phyloP scores from a whole-genome alignment of 2,113 vertebrate species.

The Protobothrops flavoviridis region DNA sequence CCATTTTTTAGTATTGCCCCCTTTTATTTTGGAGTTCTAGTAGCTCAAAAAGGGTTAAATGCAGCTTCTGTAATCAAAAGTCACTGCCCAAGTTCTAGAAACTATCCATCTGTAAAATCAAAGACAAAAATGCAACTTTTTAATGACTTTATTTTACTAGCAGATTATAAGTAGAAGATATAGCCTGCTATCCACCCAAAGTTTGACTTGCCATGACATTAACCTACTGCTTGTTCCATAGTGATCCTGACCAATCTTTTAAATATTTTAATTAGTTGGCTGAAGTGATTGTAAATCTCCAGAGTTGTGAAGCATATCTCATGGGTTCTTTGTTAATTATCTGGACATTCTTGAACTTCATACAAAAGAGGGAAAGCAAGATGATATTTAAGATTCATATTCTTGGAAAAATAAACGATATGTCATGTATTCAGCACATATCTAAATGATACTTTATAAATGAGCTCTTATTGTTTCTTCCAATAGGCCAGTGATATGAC shows the following conservation, averaged over 20 bases:
- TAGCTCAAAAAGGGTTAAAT: not conserved
- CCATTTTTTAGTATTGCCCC: not conserved
- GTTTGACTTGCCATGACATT: not conserved
- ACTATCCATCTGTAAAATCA: not conserved
- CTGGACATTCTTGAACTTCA: not conserved
- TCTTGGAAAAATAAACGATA: slow-evolving; percentile 16
- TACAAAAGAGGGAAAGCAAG: not conserved
- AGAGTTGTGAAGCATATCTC: not conserved
- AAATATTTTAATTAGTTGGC: not conserved
- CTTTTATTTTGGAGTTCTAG: not conserved
- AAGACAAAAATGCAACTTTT: not conserved
- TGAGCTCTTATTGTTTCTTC: slow-evolving; percentile 34
- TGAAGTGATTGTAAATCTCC: not conserved
- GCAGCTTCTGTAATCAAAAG: not conserved
- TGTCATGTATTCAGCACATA: not conserved
- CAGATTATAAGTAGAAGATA: not conserved
- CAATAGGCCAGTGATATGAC: not conserved
- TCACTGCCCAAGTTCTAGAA: not conserved
- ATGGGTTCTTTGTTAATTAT: not conserved
- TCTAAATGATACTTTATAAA: slow-evolving; percentile 7
- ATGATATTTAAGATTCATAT: not conserved
- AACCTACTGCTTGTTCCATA: not conserved
- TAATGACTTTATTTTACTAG: not conserved
- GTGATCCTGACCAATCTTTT: not conserved
- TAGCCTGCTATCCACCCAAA: not conserved